Conservation (phyloP, 2,888 invertebrate species). For the Quadroppia sp. region DNA sequence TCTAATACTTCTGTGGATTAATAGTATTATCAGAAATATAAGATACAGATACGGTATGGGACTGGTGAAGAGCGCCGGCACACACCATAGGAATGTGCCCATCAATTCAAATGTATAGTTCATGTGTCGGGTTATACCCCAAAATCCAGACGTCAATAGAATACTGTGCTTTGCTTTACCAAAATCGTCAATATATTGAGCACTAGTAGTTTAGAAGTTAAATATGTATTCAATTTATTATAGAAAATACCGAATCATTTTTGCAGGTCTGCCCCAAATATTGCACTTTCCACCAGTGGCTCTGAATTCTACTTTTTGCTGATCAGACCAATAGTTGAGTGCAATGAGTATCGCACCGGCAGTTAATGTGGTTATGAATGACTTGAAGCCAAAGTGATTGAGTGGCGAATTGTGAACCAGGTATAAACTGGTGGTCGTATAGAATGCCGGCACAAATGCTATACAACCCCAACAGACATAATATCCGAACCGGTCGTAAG, state of each 20-base stretch:
- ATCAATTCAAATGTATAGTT: slow-evolving; percentile 61
- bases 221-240: background rate
- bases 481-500: slow-evolving; percentile 50
- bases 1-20: slow-evolving; percentile 57
- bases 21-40: slow-evolving; percentile 55
- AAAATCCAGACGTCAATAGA: slow-evolving; percentile 60
- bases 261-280: slow-evolving; percentile 54
- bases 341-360: slow-evolving; percentile 53
- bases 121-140: slow-evolving; percentile 60
- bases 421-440: slow-evolving; percentile 55
- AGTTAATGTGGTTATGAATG: slow-evolving; percentile 45
- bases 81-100: slow-evolving; percentile 57
- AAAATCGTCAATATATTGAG: slow-evolving; percentile 9
- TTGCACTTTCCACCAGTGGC: slow-evolving; percentile 50
- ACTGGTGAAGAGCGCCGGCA: slow-evolving; percentile 54
- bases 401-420: slow-evolving; percentile 54
- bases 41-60: slow-evolving; percentile 57
- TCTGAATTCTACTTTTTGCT: slow-evolving; percentile 57
- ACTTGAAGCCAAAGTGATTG: slow-evolving; percentile 3
- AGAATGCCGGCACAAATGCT: slow-evolving; percentile 55
- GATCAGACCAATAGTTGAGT: slow-evolving; percentile 58
- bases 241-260: slow-evolving; percentile 43
- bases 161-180: slow-evolving; percentile 52
- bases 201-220: background rate
- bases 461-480: slow-evolving; percentile 59